A percentile compares a stretch with the other conserved stretches of the same genome.
Conservation (phyloP, 2,797 vertebrate genomes). For the Syndactyla subalaris region DNA sequence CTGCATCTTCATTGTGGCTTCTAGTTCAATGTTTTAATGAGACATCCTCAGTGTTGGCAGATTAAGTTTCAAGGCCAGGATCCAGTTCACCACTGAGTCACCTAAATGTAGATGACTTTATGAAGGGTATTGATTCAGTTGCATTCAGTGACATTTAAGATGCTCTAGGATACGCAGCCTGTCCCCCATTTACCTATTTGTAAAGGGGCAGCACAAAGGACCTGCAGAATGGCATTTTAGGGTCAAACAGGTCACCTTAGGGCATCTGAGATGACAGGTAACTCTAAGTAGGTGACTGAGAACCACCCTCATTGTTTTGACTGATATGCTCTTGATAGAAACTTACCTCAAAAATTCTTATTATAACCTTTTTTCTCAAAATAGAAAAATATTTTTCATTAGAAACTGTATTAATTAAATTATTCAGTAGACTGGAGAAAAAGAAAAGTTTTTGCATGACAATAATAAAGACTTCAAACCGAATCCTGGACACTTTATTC, state of each 20-base stretch:
- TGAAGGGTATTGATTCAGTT: not conserved
- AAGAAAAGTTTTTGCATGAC: slow-evolving; percentile 16
- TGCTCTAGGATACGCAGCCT: not conserved
- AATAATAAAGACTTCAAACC: slow-evolving; percentile 45
- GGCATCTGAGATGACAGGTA: not conserved
- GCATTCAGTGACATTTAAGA: not conserved
- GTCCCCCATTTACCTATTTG: not conserved
- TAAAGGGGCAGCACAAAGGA: not conserved
- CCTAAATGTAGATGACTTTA: not conserved
- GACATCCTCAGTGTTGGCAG: not conserved
- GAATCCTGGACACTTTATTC: slow-evolving; percentile 62
- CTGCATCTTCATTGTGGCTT: not conserved
- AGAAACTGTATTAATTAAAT: not conserved
- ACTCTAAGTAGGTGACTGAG: not conserved
- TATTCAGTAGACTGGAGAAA: not conserved
- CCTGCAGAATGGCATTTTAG: not conserved
- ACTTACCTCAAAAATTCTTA: slow-evolving; percentile 48
- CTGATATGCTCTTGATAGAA: not conserved
- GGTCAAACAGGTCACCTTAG: not conserved
- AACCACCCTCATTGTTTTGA: not conserved
- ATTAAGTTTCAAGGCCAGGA: not conserved
- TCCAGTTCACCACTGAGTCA: not conserved
- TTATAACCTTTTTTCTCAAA: not conserved
- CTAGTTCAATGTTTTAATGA: not conserved
- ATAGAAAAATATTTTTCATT: slow-evolving; percentile 35